Conservation (phyloP, 2,888 invertebrate genomes). For the Cantharis nigra region DNA sequence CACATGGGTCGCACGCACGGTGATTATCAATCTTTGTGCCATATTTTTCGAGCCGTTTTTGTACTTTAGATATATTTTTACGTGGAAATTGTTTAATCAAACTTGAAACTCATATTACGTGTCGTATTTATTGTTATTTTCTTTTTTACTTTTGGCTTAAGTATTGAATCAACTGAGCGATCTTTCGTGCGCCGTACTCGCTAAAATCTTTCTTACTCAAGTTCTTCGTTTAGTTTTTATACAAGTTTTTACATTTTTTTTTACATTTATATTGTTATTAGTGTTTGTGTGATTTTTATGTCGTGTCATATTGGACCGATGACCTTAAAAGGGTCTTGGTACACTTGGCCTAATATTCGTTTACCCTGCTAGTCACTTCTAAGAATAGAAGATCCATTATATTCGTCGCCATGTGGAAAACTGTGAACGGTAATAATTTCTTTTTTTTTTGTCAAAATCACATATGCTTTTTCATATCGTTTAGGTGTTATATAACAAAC, state of each 20-base stretch:
- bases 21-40: slow-evolving; percentile 39
- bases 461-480: slow-evolving; percentile 29
- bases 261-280: background rate
- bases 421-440: slow-evolving; percentile 43
- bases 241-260: background rate
- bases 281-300: slow-evolving; percentile 4
- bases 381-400: slow-evolving; percentile 46
- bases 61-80: slow-evolving; percentile 8
- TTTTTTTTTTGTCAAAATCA: slow-evolving; percentile 17
- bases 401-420: slow-evolving; percentile 42
- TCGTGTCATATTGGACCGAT: slow-evolving; percentile 24
- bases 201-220: slow-evolving; percentile 9
- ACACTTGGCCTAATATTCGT: slow-evolving; percentile 35
- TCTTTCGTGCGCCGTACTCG: slow-evolving; percentile 28
- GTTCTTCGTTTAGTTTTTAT: slow-evolving; percentile 1
- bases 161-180: slow-evolving; percentile 16
- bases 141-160: background rate
- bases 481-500: slow-evolving; percentile 36
- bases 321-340: slow-evolving; percentile 42
- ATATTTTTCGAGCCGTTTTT: slow-evolving; percentile 16
- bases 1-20: slow-evolving; percentile 58
- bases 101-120: background rate
- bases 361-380: slow-evolving; percentile 45
- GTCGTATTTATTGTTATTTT: slow-evolving; percentile 9
- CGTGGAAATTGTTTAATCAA: background rate